Conservation (phyloP, 2,797 vertebrate species). For the Tympanoctomys barrerae region DNA sequence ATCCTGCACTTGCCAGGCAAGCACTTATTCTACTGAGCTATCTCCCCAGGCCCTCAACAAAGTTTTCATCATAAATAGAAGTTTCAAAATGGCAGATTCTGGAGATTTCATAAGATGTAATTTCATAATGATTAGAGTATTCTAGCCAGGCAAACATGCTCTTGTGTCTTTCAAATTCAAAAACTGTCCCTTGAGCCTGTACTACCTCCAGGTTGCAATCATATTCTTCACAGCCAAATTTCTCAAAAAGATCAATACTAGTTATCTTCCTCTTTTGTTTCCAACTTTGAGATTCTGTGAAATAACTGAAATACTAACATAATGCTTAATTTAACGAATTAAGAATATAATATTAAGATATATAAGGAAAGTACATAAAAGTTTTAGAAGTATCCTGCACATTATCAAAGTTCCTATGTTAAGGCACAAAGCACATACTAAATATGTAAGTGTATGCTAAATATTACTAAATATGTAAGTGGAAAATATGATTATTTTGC, state of each 20-base stretch:
- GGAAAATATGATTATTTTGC: constrained; percentile 48
- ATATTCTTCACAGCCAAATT: neutral
- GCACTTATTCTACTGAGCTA: too few relatives aligned
- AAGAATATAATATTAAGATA: constrained; percentile 26
- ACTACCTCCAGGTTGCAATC: neutral
- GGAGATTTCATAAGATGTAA: neutral
- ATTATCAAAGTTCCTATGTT: constrained; percentile 2
- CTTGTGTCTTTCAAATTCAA: neutral
- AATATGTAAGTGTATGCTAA: too few relatives aligned
- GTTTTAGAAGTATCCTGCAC: constrained; percentile 11
- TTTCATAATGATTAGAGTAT: neutral
- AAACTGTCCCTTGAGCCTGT: neutral
- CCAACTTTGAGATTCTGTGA: constrained; percentile 48
- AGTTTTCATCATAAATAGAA: neutral
- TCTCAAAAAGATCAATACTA: neutral
- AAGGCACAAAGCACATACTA: neutral
- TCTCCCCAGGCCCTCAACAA: neutral
- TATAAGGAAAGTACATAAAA: neutral
- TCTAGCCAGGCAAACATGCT: neutral
- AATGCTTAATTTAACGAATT: constrained; percentile 7
- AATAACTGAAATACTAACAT: constrained; percentile 18
- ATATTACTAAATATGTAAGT: neutral
- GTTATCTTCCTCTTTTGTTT: constrained; percentile 26
- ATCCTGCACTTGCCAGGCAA: too few relatives aligned
- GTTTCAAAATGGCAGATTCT: constrained; percentile 37